Base-by-base conservation (phyloP, 2,113 vertebrate species). In the Amblyopsis rosae region DNA sequence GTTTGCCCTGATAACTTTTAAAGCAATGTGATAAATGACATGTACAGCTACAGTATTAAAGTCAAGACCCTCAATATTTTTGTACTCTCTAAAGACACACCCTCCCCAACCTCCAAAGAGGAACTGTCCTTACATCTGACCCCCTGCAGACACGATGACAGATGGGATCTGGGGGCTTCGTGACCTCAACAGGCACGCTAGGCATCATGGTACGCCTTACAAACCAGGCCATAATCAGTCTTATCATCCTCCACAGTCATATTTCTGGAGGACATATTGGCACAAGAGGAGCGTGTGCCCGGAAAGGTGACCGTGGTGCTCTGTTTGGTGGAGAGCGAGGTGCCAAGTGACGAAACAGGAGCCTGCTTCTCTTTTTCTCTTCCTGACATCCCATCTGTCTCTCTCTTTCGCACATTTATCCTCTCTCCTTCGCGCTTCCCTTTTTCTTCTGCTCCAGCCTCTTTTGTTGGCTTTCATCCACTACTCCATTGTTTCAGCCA, bases 141-240 rank as follows among this genome's bases (percentile, higher is more conserved):
- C 79, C 79, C 75, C 75, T 53, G 76, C 86, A 82, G 86, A 80
- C 82, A 84, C 77, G 76, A 80, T 88, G 86, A 88, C 86, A 88
- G 89, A 90, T 89, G 86, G 79, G 76, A 73, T 55, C n/a, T 54
- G 47, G 69, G 69, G 46, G 75, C 59, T 80, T 79, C 65, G 26
- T 80, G 77, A 87, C 80, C 80, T 79, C 72, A 67, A 64, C 81
- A 61, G 74, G 70, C 61, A 11, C 70, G 65, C 60, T 60, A 82
- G 75, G 61, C 16, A 59, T 67, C 61, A 65, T 69, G 48, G 57
- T 59, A 1, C 2, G 57, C 47, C 70, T 76, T 78, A 57, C 69
- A 77, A 84, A 81, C 54, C 67, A 69, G 77, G 70, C 66, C 73
- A 67, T 71, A 70, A 75, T 86, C 72, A 62, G 12, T 71, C 73